Evolutionary conservation across 2,797 vertebrate species (phyloP).

Genomic region (Phataginus tricuspis): DNA sequence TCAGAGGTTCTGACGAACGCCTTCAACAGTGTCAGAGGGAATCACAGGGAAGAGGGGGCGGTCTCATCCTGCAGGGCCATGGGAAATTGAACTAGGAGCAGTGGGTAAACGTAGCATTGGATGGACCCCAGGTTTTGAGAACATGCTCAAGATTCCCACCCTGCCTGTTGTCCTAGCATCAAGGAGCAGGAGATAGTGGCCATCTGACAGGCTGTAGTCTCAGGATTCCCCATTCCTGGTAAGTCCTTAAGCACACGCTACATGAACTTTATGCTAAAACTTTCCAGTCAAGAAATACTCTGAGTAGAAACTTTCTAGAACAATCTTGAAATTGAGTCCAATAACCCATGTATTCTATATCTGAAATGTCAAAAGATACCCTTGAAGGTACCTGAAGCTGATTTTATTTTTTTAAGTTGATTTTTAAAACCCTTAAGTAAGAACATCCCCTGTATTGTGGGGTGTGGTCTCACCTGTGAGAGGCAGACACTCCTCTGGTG

Average conservation of each 20-base stretch:
- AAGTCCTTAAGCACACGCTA: not conserved
- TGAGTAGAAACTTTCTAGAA: not conserved
- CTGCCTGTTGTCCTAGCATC: not conserved
- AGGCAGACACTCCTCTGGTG: fast-evolving
- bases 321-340: not conserved
- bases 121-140: not conserved
- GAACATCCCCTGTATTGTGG: fast-evolving
- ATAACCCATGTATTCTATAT: not conserved
- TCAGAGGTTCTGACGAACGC: not conserved
- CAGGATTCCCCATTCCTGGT: not conserved
- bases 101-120: not conserved
- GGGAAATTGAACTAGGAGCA: not conserved
- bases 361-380: not conserved
- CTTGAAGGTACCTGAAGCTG: not conserved
- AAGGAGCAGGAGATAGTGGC: not conserved
- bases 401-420: not conserved
- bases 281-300: not conserved
- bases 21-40: not conserved
- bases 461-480: not conserved
- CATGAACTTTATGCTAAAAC: not conserved
- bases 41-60: fast-evolving
- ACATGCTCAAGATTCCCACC: not conserved
- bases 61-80: fast-evolving
- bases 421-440: not conserved
- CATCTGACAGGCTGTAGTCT: not conserved